Evolutionary conservation across 2,797 vertebrate species (phyloP).

Genomic region (Oreochromis mossambicus): DNA sequence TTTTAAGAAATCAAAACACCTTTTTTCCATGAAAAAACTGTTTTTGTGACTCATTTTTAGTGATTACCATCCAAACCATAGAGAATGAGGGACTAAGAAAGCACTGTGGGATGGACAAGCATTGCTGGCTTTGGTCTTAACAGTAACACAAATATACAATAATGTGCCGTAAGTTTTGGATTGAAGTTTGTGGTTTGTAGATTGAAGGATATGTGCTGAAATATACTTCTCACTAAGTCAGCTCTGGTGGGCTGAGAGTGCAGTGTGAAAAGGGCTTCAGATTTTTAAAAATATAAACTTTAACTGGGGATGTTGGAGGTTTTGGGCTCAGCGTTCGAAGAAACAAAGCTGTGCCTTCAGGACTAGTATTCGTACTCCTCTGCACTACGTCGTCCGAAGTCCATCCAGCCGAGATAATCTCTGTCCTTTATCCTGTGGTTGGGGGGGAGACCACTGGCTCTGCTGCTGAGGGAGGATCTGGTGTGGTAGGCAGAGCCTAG

Average conservation of each 20-base stretch:
- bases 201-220: not conserved
- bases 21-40: not conserved
- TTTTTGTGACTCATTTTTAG: not conserved
- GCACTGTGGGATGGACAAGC: not conserved
- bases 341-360: slow-evolving; percentile 57
- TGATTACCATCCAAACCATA: not conserved
- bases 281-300: not conserved
- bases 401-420: slow-evolving; percentile 98
- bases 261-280: slow-evolving; percentile 42
- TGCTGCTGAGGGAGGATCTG: slow-evolving; percentile 79
- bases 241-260: slow-evolving; percentile 32
- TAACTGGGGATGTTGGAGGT: slow-evolving; percentile 5
- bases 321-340: not conserved
- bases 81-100: not conserved
- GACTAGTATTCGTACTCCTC: slow-evolving; percentile 92
- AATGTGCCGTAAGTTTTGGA: not conserved
- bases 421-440: slow-evolving; percentile 92
- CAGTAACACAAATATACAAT: not conserved
- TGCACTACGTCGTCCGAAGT: slow-evolving; percentile 92
- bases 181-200: not conserved
- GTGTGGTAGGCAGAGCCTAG: slow-evolving; percentile 51
- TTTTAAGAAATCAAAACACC: not conserved
- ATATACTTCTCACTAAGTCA: not conserved
- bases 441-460: slow-evolving; percentile 77
- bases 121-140: not conserved